Conservation (phyloP, 2,113 vertebrate species). For the Neolamprologus longior region DNA sequence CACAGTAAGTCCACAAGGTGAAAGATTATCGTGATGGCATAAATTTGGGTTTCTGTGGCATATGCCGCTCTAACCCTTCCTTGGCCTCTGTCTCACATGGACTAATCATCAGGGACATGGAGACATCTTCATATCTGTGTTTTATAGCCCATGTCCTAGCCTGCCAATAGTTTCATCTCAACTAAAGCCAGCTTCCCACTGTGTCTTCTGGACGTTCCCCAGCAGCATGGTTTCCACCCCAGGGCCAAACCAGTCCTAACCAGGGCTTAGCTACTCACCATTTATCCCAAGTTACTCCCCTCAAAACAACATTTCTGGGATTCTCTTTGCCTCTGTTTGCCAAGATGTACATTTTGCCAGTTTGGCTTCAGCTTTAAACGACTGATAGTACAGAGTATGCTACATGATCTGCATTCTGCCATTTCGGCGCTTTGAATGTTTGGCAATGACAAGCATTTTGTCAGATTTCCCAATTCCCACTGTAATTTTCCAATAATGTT, state of each 20-base stretch:
- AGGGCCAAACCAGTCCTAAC: slow-evolving; percentile 29
- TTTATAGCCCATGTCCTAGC: slow-evolving; percentile 17
- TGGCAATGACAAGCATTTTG: slow-evolving; percentile 4
- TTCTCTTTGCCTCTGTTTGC: slow-evolving; percentile 27
- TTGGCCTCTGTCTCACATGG: background rate
- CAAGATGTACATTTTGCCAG: background rate
- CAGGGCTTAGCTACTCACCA: slow-evolving; percentile 23
- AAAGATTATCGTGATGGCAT: background rate
- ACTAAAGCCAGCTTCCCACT: slow-evolving; percentile 25
- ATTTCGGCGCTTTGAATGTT: background rate
- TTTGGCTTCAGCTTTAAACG: background rate
- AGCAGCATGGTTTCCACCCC: slow-evolving; percentile 28
- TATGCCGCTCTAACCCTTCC: background rate
- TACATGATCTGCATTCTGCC: background rate
- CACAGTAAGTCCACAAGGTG: background rate
- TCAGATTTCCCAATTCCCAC: background rate
- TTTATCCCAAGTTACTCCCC: slow-evolving; percentile 30
- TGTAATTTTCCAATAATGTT: background rate
- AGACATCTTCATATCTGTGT: slow-evolving; percentile 53
- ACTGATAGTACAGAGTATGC: slow-evolving; percentile 6
- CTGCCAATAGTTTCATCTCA: slow-evolving; percentile 51
- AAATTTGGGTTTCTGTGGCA: background rate
- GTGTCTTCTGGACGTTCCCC: slow-evolving; percentile 38
- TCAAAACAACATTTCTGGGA: slow-evolving; percentile 50
- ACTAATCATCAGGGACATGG: slow-evolving; percentile 20